Percentiles rank a stretch among this genome's conserved stretches.
Evolutionary conservation across 2,888 invertebrate species (phyloP).

Genomic region (Zhengitettix transpicula): DNA sequence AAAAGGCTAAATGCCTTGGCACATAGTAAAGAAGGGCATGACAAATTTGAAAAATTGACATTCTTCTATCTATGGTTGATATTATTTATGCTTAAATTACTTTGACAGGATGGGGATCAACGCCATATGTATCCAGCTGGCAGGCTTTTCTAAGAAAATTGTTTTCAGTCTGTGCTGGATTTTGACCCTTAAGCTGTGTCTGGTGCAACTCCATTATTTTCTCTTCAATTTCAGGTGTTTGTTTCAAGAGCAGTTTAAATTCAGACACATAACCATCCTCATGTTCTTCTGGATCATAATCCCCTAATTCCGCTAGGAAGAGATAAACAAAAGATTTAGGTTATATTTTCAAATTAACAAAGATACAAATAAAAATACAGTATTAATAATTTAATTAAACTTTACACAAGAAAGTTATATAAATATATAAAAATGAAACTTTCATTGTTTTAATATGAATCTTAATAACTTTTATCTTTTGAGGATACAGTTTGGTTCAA

Average conservation of each 20-base stretch:
- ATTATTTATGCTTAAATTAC: conserved; percentile 27
- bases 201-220: conserved; percentile 87
- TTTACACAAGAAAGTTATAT: too few relatives aligned
- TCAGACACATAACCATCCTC: conserved; percentile 79
- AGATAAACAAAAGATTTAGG: conserved; percentile 3
- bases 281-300: conserved; percentile 78
- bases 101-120: conserved; percentile 96
- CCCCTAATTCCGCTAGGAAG: conserved; percentile 78
- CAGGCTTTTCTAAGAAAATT: conserved; percentile 83
- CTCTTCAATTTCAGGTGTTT: conserved; percentile 81
- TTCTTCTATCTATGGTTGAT: too few relatives aligned
- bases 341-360: too few relatives aligned
- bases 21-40: too few relatives aligned
- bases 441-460: too few relatives aligned
- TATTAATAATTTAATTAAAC: too few relatives aligned
- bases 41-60: too few relatives aligned
- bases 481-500: too few relatives aligned
- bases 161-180: conserved; percentile 73
- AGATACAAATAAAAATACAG: too few relatives aligned
- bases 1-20: too few relatives aligned
- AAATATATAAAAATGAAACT: too few relatives aligned
- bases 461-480: too few relatives aligned
- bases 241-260: conserved; percentile 79
- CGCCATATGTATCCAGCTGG: conserved; percentile 88
- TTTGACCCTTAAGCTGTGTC: conserved; percentile 69